Evolutionary conservation across 2,888 invertebrate species (phyloP).

Genomic region (Drosophila mimetica): DNA sequence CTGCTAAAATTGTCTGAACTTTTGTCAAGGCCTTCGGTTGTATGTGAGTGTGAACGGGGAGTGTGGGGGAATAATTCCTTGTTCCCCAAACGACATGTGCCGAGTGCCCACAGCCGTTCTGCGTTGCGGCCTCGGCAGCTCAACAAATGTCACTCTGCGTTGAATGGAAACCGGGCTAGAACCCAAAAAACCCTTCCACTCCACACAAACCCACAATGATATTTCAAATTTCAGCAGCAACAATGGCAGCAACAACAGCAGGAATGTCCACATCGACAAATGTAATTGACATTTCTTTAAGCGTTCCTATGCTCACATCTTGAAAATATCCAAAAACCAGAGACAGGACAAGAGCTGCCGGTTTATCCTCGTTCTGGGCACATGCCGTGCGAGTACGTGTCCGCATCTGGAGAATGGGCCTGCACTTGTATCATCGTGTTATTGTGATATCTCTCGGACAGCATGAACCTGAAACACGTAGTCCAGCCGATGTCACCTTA

Average conservation of each 20-base stretch:
- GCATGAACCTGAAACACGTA: slow-evolving; percentile 13
- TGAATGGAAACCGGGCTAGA: slow-evolving; percentile 14
- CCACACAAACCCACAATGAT: slow-evolving; percentile 46
- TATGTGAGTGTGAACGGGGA: not conserved
- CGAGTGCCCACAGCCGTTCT: slow-evolving; percentile 29
- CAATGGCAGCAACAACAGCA: slow-evolving; percentile 22
- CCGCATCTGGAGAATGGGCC: slow-evolving; percentile 13
- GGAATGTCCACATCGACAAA: slow-evolving; percentile 67
- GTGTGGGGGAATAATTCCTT: slow-evolving; percentile 32
- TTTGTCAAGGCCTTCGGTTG: slow-evolving; percentile 35
- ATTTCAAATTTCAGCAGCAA: slow-evolving; percentile 61
- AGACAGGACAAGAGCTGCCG: slow-evolving; percentile 47
- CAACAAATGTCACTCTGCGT: slow-evolving; percentile 44
- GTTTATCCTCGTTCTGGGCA: slow-evolving; percentile 23
- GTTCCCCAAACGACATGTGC: slow-evolving; percentile 47
- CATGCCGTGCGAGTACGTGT: slow-evolving; percentile 52
- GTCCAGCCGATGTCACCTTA: slow-evolving; percentile 9
- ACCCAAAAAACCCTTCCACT: not conserved
- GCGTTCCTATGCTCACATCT: slow-evolving; percentile 34
- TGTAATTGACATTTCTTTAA: slow-evolving; percentile 79
- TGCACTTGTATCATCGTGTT: slow-evolving; percentile 10
- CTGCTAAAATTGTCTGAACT: slow-evolving; percentile 45
- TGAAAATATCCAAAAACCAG: slow-evolving; percentile 45
- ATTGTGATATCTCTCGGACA: slow-evolving; percentile 4
- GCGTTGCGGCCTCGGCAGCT: slow-evolving; percentile 31